These are phyloP conservation scores for Panzeria rudis DNA, from an alignment of 2,888 invertebrate species.

Conservation along the genomic window DNA sequence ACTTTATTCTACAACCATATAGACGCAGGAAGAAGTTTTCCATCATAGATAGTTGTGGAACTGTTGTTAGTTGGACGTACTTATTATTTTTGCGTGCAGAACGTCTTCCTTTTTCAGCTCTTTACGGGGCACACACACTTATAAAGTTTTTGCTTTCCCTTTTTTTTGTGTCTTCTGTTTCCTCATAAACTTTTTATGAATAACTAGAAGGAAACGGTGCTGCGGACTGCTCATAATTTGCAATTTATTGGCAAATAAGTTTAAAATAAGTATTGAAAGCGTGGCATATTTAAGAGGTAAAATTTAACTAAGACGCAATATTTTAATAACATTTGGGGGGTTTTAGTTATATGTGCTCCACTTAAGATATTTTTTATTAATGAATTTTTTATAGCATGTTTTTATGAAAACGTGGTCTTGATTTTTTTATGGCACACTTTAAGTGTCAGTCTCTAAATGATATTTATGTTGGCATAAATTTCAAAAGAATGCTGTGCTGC, in stretches of 20 bases:
- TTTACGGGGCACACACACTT: neutral
- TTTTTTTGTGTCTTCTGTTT: neutral
- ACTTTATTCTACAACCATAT: neutral
- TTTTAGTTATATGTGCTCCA: neutral
- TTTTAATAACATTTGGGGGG: neutral
- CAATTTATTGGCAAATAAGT: slow-evolving; percentile 38
- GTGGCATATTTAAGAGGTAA: slow-evolving; percentile 2
- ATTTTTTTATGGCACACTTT: neutral
- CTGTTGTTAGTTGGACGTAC: slow-evolving; percentile 4
- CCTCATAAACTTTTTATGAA: neutral
- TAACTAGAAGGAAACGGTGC: neutral
- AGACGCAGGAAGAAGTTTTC: slow-evolving; percentile 11
- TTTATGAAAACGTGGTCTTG: neutral
- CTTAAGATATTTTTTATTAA: slow-evolving; percentile 2
- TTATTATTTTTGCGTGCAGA: neutral
- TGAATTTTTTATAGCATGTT: neutral
- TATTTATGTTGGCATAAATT: neutral
- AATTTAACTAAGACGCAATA: slow-evolving; percentile 12
- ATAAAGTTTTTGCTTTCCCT: neutral
- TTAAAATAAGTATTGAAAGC: neutral
- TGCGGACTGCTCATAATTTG: slow-evolving; percentile 18
- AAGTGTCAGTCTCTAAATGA: slow-evolving; percentile 1
- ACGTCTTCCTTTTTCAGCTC: neutral
- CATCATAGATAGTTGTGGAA: slow-evolving; percentile 22
- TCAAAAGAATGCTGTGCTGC: neutral